phyloP scores from a whole-genome alignment of 2,888 invertebrate species.

The Spatulosminthurus flaviceps region DNA sequence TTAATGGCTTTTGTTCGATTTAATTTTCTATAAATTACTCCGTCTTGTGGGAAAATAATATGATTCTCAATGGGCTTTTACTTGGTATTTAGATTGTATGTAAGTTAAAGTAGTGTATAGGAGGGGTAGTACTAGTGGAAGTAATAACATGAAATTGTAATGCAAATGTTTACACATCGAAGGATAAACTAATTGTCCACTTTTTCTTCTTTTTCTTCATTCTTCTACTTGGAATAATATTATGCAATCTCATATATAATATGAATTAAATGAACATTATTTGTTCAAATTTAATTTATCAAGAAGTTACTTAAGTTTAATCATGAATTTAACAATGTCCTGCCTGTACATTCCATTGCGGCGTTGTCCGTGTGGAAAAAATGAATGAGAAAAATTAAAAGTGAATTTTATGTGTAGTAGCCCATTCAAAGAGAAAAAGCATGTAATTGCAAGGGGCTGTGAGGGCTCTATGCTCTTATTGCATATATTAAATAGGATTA shows the following conservation, averaged over 20 bases:
- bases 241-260: background rate
- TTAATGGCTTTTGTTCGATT: conserved; percentile 12
- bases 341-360: too few species aligned
- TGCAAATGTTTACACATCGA: conserved; percentile 5
- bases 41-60: background rate
- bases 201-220: background rate
- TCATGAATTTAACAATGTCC: too few species aligned
- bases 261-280: background rate
- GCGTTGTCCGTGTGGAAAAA: too few species aligned
- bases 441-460: too few species aligned
- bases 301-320: background rate
- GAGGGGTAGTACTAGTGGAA: too few species aligned
- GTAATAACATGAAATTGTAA: background rate
- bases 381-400: too few species aligned
- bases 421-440: too few species aligned
- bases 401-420: too few species aligned
- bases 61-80: background rate
- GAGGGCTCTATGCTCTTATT: too few species aligned
- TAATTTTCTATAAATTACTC: conserved; percentile 8
- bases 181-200: conserved; percentile 10
- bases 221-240: background rate
- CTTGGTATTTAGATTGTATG: background rate
- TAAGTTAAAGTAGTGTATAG: too few species aligned
- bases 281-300: background rate
- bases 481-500: too few species aligned